These are phyloP conservation scores for Habroteleia sp. DNA, from an alignment of 2,888 invertebrate genomes.

Conservation along the genomic window DNA sequence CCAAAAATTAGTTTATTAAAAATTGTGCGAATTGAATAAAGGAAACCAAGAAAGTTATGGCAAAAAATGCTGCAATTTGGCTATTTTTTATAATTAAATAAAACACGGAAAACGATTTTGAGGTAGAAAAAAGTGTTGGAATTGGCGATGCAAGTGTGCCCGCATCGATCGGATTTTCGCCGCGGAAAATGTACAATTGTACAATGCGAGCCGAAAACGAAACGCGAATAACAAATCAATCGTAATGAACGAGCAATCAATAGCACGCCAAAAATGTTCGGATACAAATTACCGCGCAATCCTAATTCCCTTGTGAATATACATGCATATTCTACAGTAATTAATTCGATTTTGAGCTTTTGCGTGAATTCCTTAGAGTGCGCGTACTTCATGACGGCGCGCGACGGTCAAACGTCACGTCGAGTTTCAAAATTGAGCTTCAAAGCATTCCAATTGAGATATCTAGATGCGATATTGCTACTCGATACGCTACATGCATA, in stretches of 20 bases:
- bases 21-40: no score
- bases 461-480: conserved; percentile 78
- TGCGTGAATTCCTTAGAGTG: conserved; percentile 47
- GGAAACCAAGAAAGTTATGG: no score
- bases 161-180: background rate
- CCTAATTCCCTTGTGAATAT: conserved; percentile 7
- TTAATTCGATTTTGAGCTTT: conserved; percentile 55
- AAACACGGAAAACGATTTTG: no score
- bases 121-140: no score
- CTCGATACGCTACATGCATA: conserved; percentile 72
- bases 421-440: no score
- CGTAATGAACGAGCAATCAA: conserved; percentile 14
- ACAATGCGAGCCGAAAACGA: conserved; percentile 2
- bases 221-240: conserved; percentile 7
- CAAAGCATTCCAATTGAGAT: conserved; percentile 79
- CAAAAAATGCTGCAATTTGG: no score
- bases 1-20: no score
- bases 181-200: background rate
- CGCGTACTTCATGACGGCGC: conserved; percentile 29
- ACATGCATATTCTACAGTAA: conserved; percentile 44
- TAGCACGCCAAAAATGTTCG: conserved; percentile 4
- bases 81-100: no score
- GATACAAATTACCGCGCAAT: conserved; percentile 2
- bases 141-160: no score
- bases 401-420: conserved; percentile 62